Evolutionary conservation across 2,113 vertebrate genomes (phyloP).

Genomic region (Myiopsitta monachus): DNA sequence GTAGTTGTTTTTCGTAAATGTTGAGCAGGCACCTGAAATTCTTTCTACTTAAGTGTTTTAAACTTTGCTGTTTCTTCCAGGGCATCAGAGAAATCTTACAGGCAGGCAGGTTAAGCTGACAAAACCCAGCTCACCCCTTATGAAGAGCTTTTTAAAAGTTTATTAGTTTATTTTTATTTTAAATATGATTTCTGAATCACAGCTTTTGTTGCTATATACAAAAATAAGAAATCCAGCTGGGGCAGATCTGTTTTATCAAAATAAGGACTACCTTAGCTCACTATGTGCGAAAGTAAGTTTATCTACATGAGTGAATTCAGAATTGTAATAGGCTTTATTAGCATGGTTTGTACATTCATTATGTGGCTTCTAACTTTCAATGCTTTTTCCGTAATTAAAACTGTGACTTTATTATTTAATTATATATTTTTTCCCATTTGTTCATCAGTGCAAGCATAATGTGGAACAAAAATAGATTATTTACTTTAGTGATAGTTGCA

Average conservation of each 20-base stretch:
- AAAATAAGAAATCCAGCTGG: not conserved
- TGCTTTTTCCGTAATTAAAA: not conserved
- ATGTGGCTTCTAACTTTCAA: not conserved
- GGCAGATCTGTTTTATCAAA: not conserved
- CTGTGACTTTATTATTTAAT: not conserved
- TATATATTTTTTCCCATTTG: not conserved
- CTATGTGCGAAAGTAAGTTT: not conserved
- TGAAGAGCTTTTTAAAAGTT: not conserved
- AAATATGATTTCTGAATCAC: not conserved
- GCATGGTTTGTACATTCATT: not conserved
- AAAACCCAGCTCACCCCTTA: not conserved
- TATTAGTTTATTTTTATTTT: not conserved
- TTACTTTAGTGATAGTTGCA: not conserved
- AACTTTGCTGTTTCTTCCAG: not conserved
- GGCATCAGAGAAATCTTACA: not conserved
- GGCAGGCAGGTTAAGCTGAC: not conserved
- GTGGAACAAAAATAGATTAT: not conserved
- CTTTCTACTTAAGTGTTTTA: not conserved
- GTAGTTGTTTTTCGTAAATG: not conserved
- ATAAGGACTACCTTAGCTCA: not conserved
- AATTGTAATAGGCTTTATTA: not conserved
- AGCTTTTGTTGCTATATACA: not conserved
- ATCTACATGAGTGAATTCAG: not conserved
- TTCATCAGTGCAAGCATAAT: not conserved
- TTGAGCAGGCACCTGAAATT: not conserved